Evolutionary conservation across 2,113 vertebrate genomes (phyloP).

Genomic region (Neogobius melanostomus): DNA sequence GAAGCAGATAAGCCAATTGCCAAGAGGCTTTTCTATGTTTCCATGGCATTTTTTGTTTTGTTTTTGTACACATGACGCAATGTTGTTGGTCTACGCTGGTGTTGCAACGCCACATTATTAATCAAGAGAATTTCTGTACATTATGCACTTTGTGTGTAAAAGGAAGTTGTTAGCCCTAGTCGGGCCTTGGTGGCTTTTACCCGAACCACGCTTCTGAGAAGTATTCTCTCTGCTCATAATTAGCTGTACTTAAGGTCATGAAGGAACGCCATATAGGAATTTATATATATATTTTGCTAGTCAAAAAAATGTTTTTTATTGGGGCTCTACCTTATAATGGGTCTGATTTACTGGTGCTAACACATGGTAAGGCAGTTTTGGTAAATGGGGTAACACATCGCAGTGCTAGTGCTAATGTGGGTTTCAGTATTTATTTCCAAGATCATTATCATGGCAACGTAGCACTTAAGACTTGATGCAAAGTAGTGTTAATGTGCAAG

Average conservation of each 20-base stretch:
- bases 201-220: not conserved
- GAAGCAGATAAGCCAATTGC: conserved; percentile 69
- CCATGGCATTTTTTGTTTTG: conserved; percentile 40
- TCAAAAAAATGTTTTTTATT: not conserved
- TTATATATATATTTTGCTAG: conserved; percentile 7
- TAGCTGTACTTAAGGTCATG: conserved; percentile 13
- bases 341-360: conserved; percentile 38
- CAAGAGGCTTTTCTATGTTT: conserved; percentile 63
- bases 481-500: not conserved
- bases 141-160: conserved; percentile 53
- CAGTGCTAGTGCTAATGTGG: not conserved
- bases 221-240: conserved; percentile 14
- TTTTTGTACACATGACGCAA: conserved; percentile 61
- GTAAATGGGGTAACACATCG: not conserved
- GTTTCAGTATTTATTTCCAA: conserved; percentile 8
- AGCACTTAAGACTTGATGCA: conserved; percentile 16
- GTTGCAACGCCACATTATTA: conserved; percentile 59
- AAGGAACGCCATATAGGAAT: conserved; percentile 29
- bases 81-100: conserved; percentile 36
- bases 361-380: conserved; percentile 1
- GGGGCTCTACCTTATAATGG: not conserved
- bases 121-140: conserved; percentile 60
- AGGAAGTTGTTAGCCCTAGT: conserved; percentile 38
- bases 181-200: conserved; percentile 36
- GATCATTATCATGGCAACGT: not conserved